phyloP scores from a whole-genome alignment of 64 coral and sea anemone species.

The Stylophora pistillata region DNA sequence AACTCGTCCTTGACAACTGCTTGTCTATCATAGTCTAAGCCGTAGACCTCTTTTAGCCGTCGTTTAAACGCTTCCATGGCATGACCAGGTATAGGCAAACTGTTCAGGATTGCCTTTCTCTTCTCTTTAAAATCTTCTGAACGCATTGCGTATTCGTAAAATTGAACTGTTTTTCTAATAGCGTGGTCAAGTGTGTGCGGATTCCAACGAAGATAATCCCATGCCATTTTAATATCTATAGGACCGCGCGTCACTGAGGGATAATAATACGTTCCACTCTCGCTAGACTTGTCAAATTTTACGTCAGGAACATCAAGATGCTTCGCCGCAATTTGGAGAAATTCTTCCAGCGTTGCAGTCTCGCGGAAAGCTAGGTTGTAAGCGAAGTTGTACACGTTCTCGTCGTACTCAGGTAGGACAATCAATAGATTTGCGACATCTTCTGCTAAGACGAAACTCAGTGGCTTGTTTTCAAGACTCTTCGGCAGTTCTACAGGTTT shows the following conservation, averaged over 20 bases:
- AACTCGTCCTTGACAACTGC: conserved; percentile 52
- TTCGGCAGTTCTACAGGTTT: conserved; percentile 56
- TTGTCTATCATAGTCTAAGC: conserved; percentile 56
- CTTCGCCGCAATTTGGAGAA: conserved; percentile 75
- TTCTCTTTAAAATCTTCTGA: conserved; percentile 62
- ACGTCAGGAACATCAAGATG: conserved; percentile 65
- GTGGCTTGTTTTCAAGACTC: conserved; percentile 39
- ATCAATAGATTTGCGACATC: conserved; percentile 70
- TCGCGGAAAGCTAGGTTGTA: conserved; percentile 92
- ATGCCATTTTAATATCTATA: conserved; percentile 71
- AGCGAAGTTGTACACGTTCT: conserved; percentile 62
- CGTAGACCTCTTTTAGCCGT: conserved; percentile 74
- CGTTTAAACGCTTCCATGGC: conserved; percentile 68
- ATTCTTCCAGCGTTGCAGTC: conserved; percentile 64
- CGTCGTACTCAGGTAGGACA: conserved; percentile 33
- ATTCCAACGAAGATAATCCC: conserved; percentile 65
- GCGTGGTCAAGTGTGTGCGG: conserved; percentile 51
- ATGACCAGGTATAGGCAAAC: conserved; percentile 49
- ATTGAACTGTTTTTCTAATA: conserved; percentile 69
- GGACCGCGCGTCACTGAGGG: conserved; percentile 87
- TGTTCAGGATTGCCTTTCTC: conserved; percentile 71
- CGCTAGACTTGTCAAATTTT: conserved; percentile 50
- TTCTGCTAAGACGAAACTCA: conserved; percentile 79
- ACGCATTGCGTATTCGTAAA: conserved; percentile 88
- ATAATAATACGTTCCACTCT: background rate